Percentiles rank a stretch among this genome's conserved stretches.
Conservation (phyloP, 2,888 invertebrate genomes). For the Pherbina coryleti region DNA sequence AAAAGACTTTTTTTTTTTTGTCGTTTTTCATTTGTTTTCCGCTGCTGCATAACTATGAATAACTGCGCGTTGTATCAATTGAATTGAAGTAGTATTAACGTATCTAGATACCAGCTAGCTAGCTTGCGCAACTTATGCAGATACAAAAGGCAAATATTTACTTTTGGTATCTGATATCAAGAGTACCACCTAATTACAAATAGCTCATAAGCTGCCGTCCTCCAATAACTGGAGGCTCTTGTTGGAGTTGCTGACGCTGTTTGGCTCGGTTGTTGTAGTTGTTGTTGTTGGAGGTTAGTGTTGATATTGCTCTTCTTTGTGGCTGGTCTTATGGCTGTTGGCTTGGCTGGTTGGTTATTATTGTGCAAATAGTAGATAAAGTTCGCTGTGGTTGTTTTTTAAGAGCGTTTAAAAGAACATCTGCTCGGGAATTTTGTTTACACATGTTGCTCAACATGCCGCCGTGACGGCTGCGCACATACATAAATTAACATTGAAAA, state of each 20-base stretch:
- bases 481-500: constrained; percentile 26
- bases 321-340: background rate
- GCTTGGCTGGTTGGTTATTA: background rate
- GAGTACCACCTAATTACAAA: constrained; percentile 16
- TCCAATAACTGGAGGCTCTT: constrained; percentile 2
- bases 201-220: constrained; percentile 15
- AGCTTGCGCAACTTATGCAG: no score
- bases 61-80: no score
- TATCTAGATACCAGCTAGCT: no score
- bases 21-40: no score
- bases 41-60: no score
- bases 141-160: constrained; percentile 41
- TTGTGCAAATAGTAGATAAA: constrained; percentile 34
- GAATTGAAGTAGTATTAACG: no score
- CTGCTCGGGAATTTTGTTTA: constrained; percentile 32
- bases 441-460: constrained; percentile 35
- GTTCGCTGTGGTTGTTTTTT: constrained; percentile 7
- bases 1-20: background rate
- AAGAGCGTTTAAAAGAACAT: constrained; percentile 25
- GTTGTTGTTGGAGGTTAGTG: background rate
- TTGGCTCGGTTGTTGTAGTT: background rate
- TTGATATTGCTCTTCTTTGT: background rate
- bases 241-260: background rate
- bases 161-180: constrained; percentile 35
- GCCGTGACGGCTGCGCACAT: constrained; percentile 14